Evolutionary conservation across 2,888 invertebrate species (phyloP), one percentile per base, ranked within the genome.

Genomic region (Ommatoiulus sabulosus): DNA sequence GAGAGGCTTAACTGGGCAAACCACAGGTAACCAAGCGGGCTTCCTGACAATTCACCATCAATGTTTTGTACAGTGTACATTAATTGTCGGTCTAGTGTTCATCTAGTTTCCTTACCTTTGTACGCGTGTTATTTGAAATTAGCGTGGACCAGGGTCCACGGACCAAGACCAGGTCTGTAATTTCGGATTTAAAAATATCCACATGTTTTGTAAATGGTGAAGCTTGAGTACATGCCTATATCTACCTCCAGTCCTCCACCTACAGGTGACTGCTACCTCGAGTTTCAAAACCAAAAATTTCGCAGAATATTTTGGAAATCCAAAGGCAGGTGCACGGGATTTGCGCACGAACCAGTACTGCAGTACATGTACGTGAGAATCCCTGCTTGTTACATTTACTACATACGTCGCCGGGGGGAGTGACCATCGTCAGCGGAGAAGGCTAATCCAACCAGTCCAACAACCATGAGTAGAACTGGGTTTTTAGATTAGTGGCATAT

Each of bases 11-110:
- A 72, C n/a, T 72, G 72, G 20, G 72, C 80, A 80, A 12, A 24
- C 35, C 24, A 24, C 35, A 80, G 24, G 24, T 80, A 80, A 24
- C 80, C 80, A 80, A 35, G 80, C 80, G 80, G 35, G 80, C 35
- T 80, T 80, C 80, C 80, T 80, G 80, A 80, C 24, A 20, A 80
- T 80, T 80, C 80, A 80, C 8, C 80, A 80, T 80, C 80, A 80
- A 24, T 35, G 80, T 80, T 63, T 80, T 46, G 8, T 52, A n/a
- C n/a, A n/a, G n/a, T n/a, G n/a, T n/a, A n/a, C 57, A 80, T 80
- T 24, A 12, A 80, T 80, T 80, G 80, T 80, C 80, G 35, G 24
- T 80, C 80, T 80, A 12, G 80, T 35, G 12, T 80, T 80, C 52
- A 80, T 8, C 80, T 20, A 24, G 80, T 35, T 24, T 35, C 80